Percentiles rank a stretch among this genome's conserved stretches.
Evolutionary conservation across 2,113 vertebrate species (phyloP).

Genomic region (Platanista minor): DNA sequence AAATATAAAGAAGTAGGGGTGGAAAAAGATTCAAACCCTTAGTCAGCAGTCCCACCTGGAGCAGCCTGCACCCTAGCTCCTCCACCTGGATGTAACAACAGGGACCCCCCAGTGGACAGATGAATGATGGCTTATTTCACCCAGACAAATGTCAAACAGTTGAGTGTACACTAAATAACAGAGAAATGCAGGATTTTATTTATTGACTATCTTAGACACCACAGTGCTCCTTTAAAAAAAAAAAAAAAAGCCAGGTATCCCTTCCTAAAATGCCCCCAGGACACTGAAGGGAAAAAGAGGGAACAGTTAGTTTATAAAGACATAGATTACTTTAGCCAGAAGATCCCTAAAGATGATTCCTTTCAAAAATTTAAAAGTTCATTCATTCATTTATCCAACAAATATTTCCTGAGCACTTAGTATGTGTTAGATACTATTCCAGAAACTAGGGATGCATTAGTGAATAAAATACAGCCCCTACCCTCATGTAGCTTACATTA

Average conservation of each 20-base stretch:
- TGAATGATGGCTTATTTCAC: background rate
- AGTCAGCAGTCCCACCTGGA: background rate
- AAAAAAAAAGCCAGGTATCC: background rate
- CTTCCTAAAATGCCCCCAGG: slow-evolving; percentile 17
- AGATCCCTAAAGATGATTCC: background rate
- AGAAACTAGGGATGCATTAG: background rate
- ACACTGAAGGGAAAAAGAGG: background rate
- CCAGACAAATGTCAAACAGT: background rate
- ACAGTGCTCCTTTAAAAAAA: background rate
- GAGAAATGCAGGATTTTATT: background rate
- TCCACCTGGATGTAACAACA: background rate
- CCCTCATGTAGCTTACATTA: background rate
- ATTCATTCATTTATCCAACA: background rate
- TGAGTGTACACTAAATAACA: background rate
- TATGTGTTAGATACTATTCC: background rate
- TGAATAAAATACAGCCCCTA: background rate
- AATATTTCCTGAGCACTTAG: background rate
- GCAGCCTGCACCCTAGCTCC: fast-evolving
- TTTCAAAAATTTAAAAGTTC: background rate
- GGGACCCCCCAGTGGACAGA: background rate
- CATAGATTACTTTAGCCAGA: background rate
- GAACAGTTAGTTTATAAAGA: background rate
- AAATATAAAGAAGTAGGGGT: background rate
- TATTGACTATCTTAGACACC: background rate
- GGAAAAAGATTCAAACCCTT: background rate